Conservation (phyloP, 2,113 vertebrate species). For the Jacana jacana region DNA sequence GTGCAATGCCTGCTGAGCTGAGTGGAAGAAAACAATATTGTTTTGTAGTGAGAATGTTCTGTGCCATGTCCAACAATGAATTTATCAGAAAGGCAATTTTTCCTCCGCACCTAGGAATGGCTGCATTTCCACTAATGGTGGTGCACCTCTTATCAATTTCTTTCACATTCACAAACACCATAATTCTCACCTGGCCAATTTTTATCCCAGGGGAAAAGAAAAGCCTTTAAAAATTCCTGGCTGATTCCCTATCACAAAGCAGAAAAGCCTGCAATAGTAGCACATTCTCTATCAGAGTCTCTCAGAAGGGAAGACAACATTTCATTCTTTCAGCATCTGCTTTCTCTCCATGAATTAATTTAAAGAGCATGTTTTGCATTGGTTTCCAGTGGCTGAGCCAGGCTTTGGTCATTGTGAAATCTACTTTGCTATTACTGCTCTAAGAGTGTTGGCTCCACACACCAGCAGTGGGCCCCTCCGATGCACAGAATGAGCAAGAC, state of each 20-base stretch:
- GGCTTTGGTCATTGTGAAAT: constrained; percentile 25
- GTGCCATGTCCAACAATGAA: constrained; percentile 27
- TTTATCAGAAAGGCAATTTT: constrained; percentile 33
- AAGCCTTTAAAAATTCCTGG: constrained; percentile 7
- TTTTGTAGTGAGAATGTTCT: constrained; percentile 8
- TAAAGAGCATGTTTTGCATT: background rate
- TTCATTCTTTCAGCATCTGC: constrained; percentile 55
- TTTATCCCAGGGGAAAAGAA: background rate
- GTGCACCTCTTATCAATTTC: background rate
- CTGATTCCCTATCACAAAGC: background rate
- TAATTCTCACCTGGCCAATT: background rate
- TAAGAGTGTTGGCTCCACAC: background rate
- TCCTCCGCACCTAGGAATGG: background rate
- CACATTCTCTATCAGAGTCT: background rate
- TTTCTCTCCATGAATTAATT: constrained; percentile 61
- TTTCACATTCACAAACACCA: background rate
- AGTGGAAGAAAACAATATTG: background rate
- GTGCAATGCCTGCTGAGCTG: background rate
- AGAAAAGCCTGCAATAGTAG: background rate
- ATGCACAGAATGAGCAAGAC: background rate
- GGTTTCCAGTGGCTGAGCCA: constrained; percentile 24
- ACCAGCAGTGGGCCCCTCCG: background rate
- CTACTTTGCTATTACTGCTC: background rate
- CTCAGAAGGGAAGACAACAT: constrained; percentile 31
- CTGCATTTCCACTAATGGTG: background rate